A percentile compares a stretch with the other conserved stretches of the same genome.
phyloP scores from a whole-genome alignment of 2,888 invertebrate species.

The Dendrolimus houi region DNA sequence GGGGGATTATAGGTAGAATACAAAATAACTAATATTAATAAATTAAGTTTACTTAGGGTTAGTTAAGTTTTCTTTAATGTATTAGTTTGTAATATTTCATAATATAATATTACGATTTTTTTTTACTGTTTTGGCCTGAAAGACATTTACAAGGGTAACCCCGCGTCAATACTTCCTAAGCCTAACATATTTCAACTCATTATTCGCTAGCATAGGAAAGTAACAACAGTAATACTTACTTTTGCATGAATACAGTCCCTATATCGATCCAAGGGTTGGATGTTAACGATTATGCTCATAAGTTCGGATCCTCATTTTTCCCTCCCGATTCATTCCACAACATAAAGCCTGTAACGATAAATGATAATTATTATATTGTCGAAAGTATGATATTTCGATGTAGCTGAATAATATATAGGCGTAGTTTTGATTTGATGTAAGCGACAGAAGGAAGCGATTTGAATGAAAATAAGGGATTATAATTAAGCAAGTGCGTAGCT shows the following conservation, averaged over 20 bases:
- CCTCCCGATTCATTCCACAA: slow-evolving; percentile 52
- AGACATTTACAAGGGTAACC: too few species aligned
- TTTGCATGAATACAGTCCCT: not conserved
- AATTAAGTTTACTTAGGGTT: too few species aligned
- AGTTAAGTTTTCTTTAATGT: too few species aligned
- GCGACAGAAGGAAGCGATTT: slow-evolving; percentile 11
- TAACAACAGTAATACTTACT: not conserved
- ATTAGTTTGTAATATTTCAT: too few species aligned
- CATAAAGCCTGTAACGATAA: slow-evolving; percentile 65
- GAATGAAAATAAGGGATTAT: not conserved
- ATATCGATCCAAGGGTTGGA: not conserved
- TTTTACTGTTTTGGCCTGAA: too few species aligned
- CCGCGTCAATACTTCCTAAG: too few species aligned
- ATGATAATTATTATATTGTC: slow-evolving; percentile 76
- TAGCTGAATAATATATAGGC: slow-evolving; percentile 63
- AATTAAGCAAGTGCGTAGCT: not conserved
- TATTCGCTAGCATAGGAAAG: too few species aligned
- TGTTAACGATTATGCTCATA: slow-evolving; percentile 18
- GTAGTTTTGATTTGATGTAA: slow-evolving; percentile 29
- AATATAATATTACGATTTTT: too few species aligned
- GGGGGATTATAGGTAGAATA: too few species aligned
- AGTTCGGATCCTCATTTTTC: slow-evolving; percentile 25
- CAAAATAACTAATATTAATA: too few species aligned
- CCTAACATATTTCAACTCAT: too few species aligned
- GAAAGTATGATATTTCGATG: slow-evolving; percentile 55